Evolutionary conservation across 2,113 vertebrate species (phyloP).

Genomic region (Petrocephalus microphthalmus): DNA sequence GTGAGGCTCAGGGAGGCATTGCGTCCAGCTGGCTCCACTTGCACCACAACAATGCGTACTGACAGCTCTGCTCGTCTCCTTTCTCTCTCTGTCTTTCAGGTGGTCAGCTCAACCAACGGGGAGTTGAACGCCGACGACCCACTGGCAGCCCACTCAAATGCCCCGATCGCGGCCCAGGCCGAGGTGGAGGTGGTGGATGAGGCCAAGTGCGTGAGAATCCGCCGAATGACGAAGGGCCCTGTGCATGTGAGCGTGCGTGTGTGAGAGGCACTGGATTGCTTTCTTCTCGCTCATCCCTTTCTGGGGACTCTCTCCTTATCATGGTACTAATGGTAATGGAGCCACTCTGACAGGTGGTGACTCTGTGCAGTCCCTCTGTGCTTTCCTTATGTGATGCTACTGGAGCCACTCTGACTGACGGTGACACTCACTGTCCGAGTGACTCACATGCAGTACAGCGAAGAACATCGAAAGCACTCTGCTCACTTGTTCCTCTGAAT

Average conservation of each 20-base stretch:
- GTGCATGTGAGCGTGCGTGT: constrained; percentile 16
- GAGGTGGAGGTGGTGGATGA: constrained; percentile 97
- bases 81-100: constrained; percentile 63
- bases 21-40: background rate
- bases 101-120: constrained; percentile 95
- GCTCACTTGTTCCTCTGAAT: background rate
- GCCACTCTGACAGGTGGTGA: background rate
- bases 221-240: background rate
- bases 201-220: constrained; percentile 82
- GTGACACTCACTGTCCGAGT: background rate
- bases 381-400: background rate
- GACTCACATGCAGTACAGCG: background rate
- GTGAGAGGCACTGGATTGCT: background rate
- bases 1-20: background rate
- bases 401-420: background rate
- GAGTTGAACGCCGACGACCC: constrained; percentile 93
- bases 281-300: background rate
- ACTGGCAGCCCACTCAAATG: constrained; percentile 79
- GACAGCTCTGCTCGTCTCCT: background rate
- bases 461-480: background rate
- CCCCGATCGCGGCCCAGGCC: constrained; percentile 84
- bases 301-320: background rate
- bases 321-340: background rate
- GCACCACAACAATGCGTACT: background rate
- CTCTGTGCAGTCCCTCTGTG: background rate